Evolutionary conservation across 2,797 vertebrate genomes (phyloP).

Genomic region (Rhodeus uyekii): DNA sequence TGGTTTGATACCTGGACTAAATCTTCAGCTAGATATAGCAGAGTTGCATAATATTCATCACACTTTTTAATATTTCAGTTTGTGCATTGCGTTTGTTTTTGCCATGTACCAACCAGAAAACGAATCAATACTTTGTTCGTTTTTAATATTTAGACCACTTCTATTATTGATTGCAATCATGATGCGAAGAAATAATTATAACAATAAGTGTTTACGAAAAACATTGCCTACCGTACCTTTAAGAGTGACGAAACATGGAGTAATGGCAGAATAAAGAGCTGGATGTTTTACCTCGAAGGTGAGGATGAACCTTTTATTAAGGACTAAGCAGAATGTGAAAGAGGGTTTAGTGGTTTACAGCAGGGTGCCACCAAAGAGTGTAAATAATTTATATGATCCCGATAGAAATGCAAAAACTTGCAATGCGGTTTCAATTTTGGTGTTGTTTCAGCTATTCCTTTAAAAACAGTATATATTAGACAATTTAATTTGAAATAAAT

Average conservation of each 20-base stretch:
- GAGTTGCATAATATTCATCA: not conserved
- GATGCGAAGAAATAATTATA: no score
- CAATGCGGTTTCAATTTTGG: not conserved
- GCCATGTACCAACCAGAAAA: not conserved
- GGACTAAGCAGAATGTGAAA: not conserved
- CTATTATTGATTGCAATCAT: no score
- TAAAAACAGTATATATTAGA: not conserved
- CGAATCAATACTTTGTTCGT: no score
- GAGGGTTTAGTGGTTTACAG: not conserved
- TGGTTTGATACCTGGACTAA: not conserved
- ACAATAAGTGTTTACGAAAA: no score
- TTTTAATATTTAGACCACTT: no score
- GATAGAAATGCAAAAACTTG: not conserved
- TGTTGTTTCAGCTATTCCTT: not conserved
- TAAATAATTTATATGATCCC: not conserved
- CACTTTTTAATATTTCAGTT: not conserved
- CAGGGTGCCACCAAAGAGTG: not conserved
- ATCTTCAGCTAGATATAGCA: not conserved
- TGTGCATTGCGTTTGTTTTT: not conserved
- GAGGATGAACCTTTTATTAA: not conserved
- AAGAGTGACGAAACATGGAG: conserved; percentile 7
- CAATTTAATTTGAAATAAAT: not conserved
- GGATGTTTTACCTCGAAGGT: not conserved
- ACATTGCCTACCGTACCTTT: not conserved
- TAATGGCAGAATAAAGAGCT: not conserved